phyloP scores from a whole-genome alignment of 2,113 vertebrate species.

The Clarias batrachus region DNA sequence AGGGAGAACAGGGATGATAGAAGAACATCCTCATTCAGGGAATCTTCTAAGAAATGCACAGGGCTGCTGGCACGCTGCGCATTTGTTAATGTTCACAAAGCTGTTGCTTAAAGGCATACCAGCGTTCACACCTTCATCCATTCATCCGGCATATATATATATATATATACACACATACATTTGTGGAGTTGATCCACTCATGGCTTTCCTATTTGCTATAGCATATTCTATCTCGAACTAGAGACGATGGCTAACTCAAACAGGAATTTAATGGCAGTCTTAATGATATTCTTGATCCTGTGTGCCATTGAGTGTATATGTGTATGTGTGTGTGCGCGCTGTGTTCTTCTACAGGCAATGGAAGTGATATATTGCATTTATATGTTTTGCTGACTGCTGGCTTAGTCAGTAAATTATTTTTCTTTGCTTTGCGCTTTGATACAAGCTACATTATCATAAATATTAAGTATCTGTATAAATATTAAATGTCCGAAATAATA shows the following conservation, averaged over 20 bases:
- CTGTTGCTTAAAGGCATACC: constrained; percentile 3
- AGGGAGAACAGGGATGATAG: constrained; percentile 49
- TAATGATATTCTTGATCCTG: neutral
- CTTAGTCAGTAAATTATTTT: constrained; percentile 56
- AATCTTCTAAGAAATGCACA: neutral
- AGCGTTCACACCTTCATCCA: neutral
- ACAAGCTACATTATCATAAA: constrained; percentile 11
- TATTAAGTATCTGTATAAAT: neutral
- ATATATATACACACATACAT: neutral
- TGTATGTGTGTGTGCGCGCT: constrained; percentile 3
- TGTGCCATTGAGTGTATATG: constrained; percentile 9
- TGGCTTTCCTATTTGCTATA: constrained; percentile 8
- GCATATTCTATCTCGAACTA: constrained; percentile 28
- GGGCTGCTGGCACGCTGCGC: neutral
- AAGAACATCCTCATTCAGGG: neutral
- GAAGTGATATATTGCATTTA: constrained; percentile 47
- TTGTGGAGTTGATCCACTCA: neutral
- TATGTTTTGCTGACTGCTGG: constrained; percentile 60
- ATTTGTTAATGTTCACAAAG: constrained; percentile 24
- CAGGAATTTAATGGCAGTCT: neutral
- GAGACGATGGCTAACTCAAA: neutral
- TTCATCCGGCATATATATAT: neutral
- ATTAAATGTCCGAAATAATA: constrained; percentile 7
- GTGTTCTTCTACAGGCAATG: neutral
- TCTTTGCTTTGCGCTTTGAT: constrained; percentile 39